These are phyloP conservation scores for Campaea margaritaria DNA, from an alignment of 2,888 invertebrate species.

Conservation along the genomic window DNA sequence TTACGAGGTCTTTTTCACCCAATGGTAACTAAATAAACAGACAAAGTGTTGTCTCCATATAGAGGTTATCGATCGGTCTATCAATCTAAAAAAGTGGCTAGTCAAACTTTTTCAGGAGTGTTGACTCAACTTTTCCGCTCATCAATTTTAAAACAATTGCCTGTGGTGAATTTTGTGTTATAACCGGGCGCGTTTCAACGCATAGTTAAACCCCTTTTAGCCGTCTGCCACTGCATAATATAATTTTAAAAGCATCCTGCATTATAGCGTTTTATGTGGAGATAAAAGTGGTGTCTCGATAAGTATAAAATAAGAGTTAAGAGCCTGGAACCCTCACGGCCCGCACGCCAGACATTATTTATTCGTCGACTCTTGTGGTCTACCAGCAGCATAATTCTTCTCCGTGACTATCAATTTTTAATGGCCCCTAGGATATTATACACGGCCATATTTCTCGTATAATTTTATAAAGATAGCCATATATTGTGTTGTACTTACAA, in stretches of 20 bases:
- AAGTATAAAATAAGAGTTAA: slow-evolving; percentile 71
- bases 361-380: slow-evolving; percentile 54
- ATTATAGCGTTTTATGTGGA: slow-evolving; percentile 69
- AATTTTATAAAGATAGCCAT: slow-evolving; percentile 20
- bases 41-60: too few relatives aligned
- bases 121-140: slow-evolving; percentile 34
- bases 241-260: slow-evolving; percentile 72
- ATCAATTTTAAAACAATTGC: slow-evolving; percentile 37
- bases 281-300: slow-evolving; percentile 76
- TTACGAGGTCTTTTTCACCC: neutral
- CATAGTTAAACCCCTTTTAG: slow-evolving; percentile 51
- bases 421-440: slow-evolving; percentile 48
- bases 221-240: slow-evolving; percentile 52
- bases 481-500: slow-evolving; percentile 12
- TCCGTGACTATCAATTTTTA: slow-evolving; percentile 53
- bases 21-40: too few relatives aligned
- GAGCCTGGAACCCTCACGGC: slow-evolving; percentile 49
- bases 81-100: too few relatives aligned
- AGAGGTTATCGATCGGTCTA: too few relatives aligned
- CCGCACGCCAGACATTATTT: slow-evolving; percentile 56
- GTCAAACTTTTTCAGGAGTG: neutral
- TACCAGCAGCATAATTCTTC: slow-evolving; percentile 52
- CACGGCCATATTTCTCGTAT: slow-evolving; percentile 31
- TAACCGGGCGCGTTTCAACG: slow-evolving; percentile 45
- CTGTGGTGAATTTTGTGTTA: slow-evolving; percentile 38